phyloP scores from a whole-genome alignment of 2,888 invertebrate species.

The Drosophila stalkeri region DNA sequence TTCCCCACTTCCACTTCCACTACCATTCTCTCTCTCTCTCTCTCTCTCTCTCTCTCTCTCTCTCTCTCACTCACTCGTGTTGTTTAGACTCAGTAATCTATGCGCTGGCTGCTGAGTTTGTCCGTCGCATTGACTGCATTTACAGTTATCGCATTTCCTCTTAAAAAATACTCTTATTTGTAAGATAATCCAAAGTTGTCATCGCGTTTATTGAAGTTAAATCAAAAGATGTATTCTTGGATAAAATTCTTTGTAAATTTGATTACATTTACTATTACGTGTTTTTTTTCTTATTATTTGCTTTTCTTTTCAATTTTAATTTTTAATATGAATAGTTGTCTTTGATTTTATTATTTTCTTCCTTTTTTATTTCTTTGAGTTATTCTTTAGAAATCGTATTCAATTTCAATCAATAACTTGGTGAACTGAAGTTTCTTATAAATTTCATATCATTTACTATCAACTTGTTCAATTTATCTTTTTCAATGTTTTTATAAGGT shows the following conservation, averaged over 20 bases:
- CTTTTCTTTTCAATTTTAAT: background rate
- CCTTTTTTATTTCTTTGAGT: rapidly evolving
- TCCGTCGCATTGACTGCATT: slow-evolving; percentile 50
- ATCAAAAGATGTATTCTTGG: background rate
- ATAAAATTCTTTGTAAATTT: background rate
- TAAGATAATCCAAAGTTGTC: slow-evolving; percentile 21
- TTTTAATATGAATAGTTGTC: background rate
- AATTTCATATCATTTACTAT: slow-evolving; percentile 3
- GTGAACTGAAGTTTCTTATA: background rate
- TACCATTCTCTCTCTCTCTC: background rate
- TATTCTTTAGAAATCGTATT: background rate
- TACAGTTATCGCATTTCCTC: slow-evolving; percentile 31
- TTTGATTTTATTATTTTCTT: background rate
- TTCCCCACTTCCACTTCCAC: background rate
- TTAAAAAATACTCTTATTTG: slow-evolving; percentile 42
- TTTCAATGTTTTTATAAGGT: background rate
- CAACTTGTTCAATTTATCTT: background rate
- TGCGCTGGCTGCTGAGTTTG: slow-evolving; percentile 27
- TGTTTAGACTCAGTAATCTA: background rate
- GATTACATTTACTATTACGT: background rate
- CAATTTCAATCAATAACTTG: background rate
- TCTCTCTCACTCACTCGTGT: background rate
- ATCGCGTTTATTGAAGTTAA: slow-evolving; percentile 4
- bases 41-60: background rate
- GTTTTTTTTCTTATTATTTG: background rate